phyloP scores from a whole-genome alignment of 2,797 vertebrate genomes.

The Cryptoblepharus egeriae region DNA sequence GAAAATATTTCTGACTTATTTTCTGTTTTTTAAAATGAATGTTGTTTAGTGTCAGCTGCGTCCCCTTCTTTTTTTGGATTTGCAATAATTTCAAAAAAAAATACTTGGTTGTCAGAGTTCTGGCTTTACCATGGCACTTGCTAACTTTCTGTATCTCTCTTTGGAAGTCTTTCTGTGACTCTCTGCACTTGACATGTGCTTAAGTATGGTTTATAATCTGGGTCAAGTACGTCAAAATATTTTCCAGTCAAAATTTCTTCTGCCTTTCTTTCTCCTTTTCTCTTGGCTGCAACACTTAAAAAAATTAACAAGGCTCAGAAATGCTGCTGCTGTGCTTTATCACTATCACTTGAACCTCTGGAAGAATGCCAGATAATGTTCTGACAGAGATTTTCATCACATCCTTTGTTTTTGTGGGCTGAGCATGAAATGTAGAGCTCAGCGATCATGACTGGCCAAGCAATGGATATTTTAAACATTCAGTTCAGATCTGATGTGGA shows the following conservation, averaged over 20 bases:
- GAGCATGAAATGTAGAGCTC: slow-evolving; percentile 26
- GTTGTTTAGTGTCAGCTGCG: slow-evolving; percentile 12
- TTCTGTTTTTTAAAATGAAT: slow-evolving; percentile 33
- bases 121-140: slow-evolving; percentile 62
- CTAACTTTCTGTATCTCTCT: slow-evolving; percentile 46
- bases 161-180: slow-evolving; percentile 58
- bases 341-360: slow-evolving; percentile 55
- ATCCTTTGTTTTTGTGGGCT: slow-evolving; percentile 22
- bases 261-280: slow-evolving; percentile 57
- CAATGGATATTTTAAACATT: slow-evolving; percentile 13
- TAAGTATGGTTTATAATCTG: slow-evolving; percentile 81
- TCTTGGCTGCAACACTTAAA: slow-evolving; percentile 67
- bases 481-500: not conserved
- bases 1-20: slow-evolving; percentile 38
- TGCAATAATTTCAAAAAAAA: slow-evolving; percentile 67
- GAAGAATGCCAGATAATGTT: slow-evolving; percentile 46
- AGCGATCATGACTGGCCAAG: slow-evolving; percentile 5
- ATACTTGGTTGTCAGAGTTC: slow-evolving; percentile 45
- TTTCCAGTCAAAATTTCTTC: slow-evolving; percentile 74
- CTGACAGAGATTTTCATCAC: slow-evolving; percentile 44
- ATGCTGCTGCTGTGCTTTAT: slow-evolving; percentile 65
- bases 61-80: slow-evolving; percentile 34
- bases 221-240: slow-evolving; percentile 81
- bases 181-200: slow-evolving; percentile 73
- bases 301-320: slow-evolving; percentile 76